Evolutionary conservation across 2,113 vertebrate species (phyloP).

Genomic region (Seriola quinqueradiata): DNA sequence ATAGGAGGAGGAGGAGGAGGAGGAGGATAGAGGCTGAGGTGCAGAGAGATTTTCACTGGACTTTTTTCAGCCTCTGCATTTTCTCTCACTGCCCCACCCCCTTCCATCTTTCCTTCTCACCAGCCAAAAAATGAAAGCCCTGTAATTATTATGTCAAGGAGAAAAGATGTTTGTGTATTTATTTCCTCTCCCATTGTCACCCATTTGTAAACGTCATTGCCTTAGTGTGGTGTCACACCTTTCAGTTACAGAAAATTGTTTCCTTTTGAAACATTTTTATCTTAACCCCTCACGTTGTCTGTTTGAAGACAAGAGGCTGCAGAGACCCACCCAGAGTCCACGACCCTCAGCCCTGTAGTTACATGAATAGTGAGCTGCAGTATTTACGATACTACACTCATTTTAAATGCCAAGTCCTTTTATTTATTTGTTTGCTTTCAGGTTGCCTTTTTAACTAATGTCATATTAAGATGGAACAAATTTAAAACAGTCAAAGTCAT

Average conservation of each 20-base stretch:
- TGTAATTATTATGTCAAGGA: conserved; percentile 43
- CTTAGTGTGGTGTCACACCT: conserved; percentile 76
- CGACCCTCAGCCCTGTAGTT: conserved; percentile 46
- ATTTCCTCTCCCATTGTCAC: conserved; percentile 57
- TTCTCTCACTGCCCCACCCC: conserved; percentile 30
- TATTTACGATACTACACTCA: conserved; percentile 57
- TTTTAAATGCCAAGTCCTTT: conserved; percentile 73
- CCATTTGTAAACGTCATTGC: conserved; percentile 71
- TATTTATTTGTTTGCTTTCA: conserved; percentile 79
- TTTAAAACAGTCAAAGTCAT: not conserved
- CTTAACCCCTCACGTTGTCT: conserved; percentile 46
- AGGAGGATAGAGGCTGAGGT: conserved; percentile 16
- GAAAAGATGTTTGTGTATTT: conserved; percentile 60
- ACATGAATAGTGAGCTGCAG: conserved; percentile 36
- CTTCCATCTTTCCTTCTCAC: conserved; percentile 25
- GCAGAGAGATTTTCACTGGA: conserved; percentile 54
- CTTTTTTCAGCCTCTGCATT: conserved; percentile 39
- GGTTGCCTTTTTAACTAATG: conserved; percentile 75
- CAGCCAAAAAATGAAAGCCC: conserved; percentile 43
- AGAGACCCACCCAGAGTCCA: not conserved
- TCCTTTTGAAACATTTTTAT: conserved; percentile 69
- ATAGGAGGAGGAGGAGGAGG: conserved; percentile 6
- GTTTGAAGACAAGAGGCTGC: conserved; percentile 63
- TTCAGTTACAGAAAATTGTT: conserved; percentile 68
- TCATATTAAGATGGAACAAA: conserved; percentile 16